Conservation (phyloP, 2,888 invertebrate species). For the Opisthograptis luteolata region DNA sequence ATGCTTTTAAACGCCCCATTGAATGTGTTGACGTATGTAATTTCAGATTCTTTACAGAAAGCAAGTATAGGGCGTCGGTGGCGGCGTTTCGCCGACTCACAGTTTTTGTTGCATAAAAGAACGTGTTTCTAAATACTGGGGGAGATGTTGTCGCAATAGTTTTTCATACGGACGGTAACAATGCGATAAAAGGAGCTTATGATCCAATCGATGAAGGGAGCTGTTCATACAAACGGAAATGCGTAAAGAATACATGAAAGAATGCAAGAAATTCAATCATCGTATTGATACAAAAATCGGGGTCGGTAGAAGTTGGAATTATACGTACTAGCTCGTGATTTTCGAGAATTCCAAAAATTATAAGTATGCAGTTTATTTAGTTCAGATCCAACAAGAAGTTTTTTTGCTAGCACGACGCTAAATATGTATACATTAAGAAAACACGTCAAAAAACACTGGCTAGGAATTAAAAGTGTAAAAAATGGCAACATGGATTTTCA, state of each 20-base stretch:
- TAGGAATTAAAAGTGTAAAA: too few species aligned
- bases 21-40: conserved; percentile 74
- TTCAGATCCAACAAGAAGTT: too few species aligned
- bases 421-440: too few species aligned
- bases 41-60: conserved; percentile 71
- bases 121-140: conserved; percentile 43
- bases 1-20: conserved; percentile 73
- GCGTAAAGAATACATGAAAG: conserved; percentile 8
- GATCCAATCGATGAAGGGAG: conserved; percentile 38
- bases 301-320: too few species aligned
- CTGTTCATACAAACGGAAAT: conserved; percentile 15
- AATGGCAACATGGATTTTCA: too few species aligned
- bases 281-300: too few species aligned
- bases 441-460: too few species aligned
- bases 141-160: conserved; percentile 50
- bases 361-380: too few species aligned
- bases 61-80: conserved; percentile 53
- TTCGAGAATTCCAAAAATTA: too few species aligned
- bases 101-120: conserved; percentile 40
- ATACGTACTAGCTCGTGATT: too few species aligned
- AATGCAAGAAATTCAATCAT: too few species aligned
- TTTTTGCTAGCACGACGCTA: too few species aligned
- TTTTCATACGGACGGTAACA: conserved; percentile 47
- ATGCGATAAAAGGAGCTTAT: conserved; percentile 40
- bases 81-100: conserved; percentile 43